phyloP scores from a whole-genome alignment of 2,113 vertebrate species.

The Vicugna pacos region DNA sequence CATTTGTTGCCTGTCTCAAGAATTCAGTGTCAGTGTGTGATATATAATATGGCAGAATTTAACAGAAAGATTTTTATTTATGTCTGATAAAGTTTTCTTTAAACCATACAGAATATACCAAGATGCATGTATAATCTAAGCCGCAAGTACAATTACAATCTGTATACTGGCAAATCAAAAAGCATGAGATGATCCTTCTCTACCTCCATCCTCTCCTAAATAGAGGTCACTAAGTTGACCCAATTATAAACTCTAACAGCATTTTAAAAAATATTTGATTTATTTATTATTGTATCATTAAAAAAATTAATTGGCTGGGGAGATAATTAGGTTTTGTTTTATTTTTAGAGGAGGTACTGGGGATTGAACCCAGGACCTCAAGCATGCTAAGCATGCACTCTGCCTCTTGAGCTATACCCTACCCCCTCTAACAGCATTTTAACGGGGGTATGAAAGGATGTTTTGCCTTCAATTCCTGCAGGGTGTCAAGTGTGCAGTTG shows the following conservation, averaged over 20 bases:
- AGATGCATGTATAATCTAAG: background rate
- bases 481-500: background rate
- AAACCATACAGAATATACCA: background rate
- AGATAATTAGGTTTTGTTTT: too few relatives aligned
- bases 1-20: background rate
- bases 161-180: background rate
- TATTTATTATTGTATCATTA: too few relatives aligned
- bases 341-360: too few relatives aligned
- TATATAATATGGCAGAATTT: background rate
- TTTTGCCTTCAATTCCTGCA: background rate
- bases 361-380: too few relatives aligned
- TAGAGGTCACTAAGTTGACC: background rate
- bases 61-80: conserved; percentile 15
- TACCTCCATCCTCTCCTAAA: background rate
- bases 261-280: background rate
- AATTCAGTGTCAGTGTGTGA: background rate
- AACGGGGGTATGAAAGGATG: background rate
- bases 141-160: background rate
- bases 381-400: too few relatives aligned
- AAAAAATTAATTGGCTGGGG: too few relatives aligned
- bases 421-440: background rate
- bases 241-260: background rate
- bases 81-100: conserved; percentile 4
- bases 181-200: background rate
- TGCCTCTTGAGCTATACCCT: too few relatives aligned